phyloP scores from a whole-genome alignment of 1,140 invertebrate genomes.

The Drosophila takahashii region DNA sequence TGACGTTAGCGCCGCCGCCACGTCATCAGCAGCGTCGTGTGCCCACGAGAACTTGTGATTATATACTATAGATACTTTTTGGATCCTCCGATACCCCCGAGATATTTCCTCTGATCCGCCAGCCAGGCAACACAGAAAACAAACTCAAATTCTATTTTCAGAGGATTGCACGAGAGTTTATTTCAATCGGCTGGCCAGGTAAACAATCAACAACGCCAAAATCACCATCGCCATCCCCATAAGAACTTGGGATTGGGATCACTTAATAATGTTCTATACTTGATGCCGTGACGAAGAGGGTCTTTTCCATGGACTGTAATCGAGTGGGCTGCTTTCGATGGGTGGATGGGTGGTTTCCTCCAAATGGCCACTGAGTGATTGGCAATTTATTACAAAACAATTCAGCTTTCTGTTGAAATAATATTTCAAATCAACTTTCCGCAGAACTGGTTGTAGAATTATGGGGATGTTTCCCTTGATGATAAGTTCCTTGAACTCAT shows the following conservation, averaged over 20 bases:
- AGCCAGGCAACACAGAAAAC: constrained; percentile 31
- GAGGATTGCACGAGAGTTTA: constrained; percentile 71
- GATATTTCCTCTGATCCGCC: constrained; percentile 4
- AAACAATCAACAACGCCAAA: constrained; percentile 61
- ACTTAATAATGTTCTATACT: constrained; percentile 75
- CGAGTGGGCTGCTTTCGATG: no score
- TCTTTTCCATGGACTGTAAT: constrained; percentile 10
- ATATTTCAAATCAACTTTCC: constrained; percentile 43
- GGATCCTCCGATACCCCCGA: constrained; percentile 3
- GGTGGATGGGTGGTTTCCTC: constrained; percentile 30
- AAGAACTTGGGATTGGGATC: constrained; percentile 17
- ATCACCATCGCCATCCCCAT: constrained; percentile 41
- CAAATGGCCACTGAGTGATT: constrained; percentile 46
- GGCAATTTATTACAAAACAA: constrained; percentile 55
- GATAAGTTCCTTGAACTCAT: constrained; percentile 53
- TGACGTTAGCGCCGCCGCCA: constrained; percentile 54
- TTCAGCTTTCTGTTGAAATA: constrained; percentile 45
- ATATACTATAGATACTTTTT: constrained; percentile 13
- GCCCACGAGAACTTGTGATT: constrained; percentile 24
- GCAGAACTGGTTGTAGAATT: constrained; percentile 2
- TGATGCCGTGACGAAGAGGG: constrained; percentile 61
- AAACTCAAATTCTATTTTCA: constrained; percentile 56
- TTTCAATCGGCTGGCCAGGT: constrained; percentile 42
- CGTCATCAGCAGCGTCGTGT: constrained; percentile 54
- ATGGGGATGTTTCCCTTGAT: constrained; percentile 15